These are phyloP conservation scores for Acipenser oxyrinchus DNA, from an alignment of 2,797 vertebrate genomes.

Conservation along the genomic window DNA sequence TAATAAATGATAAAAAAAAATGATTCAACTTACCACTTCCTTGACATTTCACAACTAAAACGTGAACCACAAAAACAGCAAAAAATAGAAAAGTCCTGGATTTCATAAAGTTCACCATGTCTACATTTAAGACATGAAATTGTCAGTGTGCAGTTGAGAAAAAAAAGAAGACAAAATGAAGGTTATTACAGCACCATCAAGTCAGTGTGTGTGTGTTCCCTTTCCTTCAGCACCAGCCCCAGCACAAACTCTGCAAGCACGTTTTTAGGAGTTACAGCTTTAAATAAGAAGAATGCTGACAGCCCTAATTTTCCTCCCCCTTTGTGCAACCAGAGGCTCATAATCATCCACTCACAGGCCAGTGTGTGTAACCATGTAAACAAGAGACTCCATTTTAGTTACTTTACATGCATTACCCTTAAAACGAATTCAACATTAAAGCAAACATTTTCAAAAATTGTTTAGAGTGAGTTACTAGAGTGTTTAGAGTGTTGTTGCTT, in stretches of 20 bases:
- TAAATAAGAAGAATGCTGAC: constrained; percentile 96
- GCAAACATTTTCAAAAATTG: no score
- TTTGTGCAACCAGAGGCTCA: constrained; percentile 59
- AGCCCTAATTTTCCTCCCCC: constrained; percentile 80
- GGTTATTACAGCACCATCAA: constrained; percentile 64
- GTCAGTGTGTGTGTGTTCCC: constrained; percentile 52
- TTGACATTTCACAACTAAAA: constrained; percentile 62
- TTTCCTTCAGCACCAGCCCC: constrained; percentile 72
- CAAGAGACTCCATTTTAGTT: constrained; percentile 34
- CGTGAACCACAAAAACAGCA: constrained; percentile 47
- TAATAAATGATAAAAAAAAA: constrained; percentile 17
- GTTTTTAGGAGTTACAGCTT: constrained; percentile 85
- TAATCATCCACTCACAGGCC: constrained; percentile 57
- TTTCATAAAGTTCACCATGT: constrained; percentile 59
- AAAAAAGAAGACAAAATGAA: constrained; percentile 34
- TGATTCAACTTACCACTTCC: constrained; percentile 57
- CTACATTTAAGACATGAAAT: constrained; percentile 63
- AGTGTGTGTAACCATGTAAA: constrained; percentile 53
- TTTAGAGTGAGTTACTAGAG: no score
- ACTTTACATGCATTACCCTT: no score
- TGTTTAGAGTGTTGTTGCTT: no score
- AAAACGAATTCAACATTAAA: no score
- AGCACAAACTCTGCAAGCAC: constrained; percentile 67
- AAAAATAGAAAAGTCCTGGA: constrained; percentile 63
- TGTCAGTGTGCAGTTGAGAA: constrained; percentile 36